Evolutionary conservation across 2,797 vertebrate genomes (phyloP).

Genomic region (Ara ararauna): DNA sequence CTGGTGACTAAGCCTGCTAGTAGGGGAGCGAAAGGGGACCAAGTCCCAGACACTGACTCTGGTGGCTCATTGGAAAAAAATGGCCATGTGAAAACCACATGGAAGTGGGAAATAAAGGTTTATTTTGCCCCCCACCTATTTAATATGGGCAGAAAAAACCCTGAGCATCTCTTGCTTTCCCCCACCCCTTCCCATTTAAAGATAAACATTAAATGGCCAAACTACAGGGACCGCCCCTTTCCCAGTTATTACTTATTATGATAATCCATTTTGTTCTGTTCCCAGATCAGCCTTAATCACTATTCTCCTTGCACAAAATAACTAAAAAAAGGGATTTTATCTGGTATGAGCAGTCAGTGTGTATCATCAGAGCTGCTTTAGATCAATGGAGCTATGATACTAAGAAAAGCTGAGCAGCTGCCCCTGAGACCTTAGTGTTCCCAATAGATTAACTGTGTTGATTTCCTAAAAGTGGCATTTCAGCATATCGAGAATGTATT

Average conservation of each 20-base stretch:
- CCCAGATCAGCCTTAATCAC: conserved; percentile 4
- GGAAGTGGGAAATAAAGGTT: neutral
- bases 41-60: neutral
- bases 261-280: conserved; percentile 27
- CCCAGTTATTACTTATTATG: neutral
- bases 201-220: neutral
- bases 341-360: neutral
- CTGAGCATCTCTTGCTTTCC: neutral
- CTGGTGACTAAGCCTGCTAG: neutral
- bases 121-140: neutral
- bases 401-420: conserved; percentile 3
- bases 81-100: neutral
- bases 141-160: neutral
- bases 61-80: neutral
- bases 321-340: neutral
- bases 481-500: neutral
- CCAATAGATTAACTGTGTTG: conserved; percentile 18
- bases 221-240: neutral
- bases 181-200: neutral
- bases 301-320: conserved; percentile 5
- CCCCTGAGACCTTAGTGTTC: neutral
- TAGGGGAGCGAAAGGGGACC: neutral
- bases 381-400: neutral
- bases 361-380: neutral
- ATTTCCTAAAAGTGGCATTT: conserved; percentile 11